Conservation (phyloP, 30 jellyfish, hydroid and myxozoan genomes). For the Sanderia malayensis region DNA sequence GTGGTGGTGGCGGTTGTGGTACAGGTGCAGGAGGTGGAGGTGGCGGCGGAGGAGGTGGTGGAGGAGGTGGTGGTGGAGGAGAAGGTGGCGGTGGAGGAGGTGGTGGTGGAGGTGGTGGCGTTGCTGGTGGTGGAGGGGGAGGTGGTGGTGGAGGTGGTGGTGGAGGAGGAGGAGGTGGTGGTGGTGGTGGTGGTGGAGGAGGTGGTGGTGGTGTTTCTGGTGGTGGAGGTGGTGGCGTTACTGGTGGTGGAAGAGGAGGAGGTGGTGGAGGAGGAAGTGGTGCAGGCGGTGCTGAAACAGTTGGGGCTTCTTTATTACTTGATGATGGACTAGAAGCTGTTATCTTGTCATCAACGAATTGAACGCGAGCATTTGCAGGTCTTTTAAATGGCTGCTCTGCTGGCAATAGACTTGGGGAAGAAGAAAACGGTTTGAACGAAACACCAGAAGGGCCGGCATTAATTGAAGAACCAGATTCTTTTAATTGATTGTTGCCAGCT, state of each 20-base stretch:
- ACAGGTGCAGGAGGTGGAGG: slow-evolving; percentile 71
- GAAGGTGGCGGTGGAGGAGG: slow-evolving; percentile 65
- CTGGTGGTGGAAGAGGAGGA: slow-evolving; percentile 48
- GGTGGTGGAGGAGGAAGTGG: slow-evolving; percentile 57
- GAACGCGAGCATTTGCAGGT: slow-evolving; percentile 17
- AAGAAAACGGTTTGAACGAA: slow-evolving; percentile 33
- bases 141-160: slow-evolving; percentile 71
- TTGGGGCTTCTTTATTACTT: slow-evolving; percentile 21
- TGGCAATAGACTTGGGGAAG: slow-evolving; percentile 10
- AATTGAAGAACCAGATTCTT: background rate
- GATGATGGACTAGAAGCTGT: slow-evolving; percentile 28
- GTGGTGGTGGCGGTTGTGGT: slow-evolving; percentile 73
- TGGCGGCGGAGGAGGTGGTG: slow-evolving; percentile 59
- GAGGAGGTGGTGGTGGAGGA: slow-evolving; percentile 50
- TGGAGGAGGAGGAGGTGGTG: slow-evolving; percentile 57
- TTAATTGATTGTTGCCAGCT: slow-evolving; percentile 8
- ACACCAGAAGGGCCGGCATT: background rate
- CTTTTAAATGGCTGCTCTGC: slow-evolving; percentile 17
- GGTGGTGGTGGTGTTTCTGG: slow-evolving; percentile 57
- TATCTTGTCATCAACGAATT: background rate
- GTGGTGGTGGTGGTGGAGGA: slow-evolving; percentile 56
- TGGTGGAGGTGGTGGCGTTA: slow-evolving; percentile 42
- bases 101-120: slow-evolving; percentile 53
- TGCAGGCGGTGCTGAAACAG: slow-evolving; percentile 37
- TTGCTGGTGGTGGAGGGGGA: slow-evolving; percentile 67